A percentile compares a stretch with the other conserved stretches of the same genome.
Conservation (phyloP, 23 tunicate species). For the Oikopleura dioica region DNA sequence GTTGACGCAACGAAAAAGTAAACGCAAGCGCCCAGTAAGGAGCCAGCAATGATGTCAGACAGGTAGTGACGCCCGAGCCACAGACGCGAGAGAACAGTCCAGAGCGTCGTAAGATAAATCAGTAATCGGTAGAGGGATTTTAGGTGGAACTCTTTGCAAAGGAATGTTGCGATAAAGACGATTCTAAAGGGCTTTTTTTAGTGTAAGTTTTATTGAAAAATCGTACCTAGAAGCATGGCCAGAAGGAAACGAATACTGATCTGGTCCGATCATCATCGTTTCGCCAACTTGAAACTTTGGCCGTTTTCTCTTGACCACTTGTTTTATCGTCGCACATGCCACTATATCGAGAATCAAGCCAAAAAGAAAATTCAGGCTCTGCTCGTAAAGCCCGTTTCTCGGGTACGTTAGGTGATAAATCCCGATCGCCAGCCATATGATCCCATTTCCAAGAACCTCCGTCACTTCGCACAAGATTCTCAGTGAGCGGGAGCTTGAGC, state of each 20-base stretch:
- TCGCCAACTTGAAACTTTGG: not conserved
- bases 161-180: no score
- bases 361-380: not conserved
- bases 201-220: not conserved
- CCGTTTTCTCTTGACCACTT: not conserved
- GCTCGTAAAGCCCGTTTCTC: not conserved
- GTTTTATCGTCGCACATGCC: not conserved
- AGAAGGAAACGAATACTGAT: constrained; percentile 5
- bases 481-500: not conserved
- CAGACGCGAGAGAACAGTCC: not conserved
- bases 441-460: not conserved
- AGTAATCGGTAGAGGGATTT: not conserved
- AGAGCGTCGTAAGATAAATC: not conserved
- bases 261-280: not conserved
- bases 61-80: constrained; percentile 9
- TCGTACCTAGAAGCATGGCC: not conserved
- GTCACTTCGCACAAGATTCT: not conserved
- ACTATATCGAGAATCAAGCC: not conserved
- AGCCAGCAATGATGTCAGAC: not conserved
- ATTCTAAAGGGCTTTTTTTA: not conserved
- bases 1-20: not conserved
- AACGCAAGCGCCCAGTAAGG: not conserved
- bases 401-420: not conserved
- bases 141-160: no score
- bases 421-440: not conserved